Percentiles rank a stretch among this genome's conserved stretches.
These are phyloP conservation scores for Hyppa rectilinea DNA, from an alignment of 2,888 invertebrate species.

Conservation along the genomic window DNA sequence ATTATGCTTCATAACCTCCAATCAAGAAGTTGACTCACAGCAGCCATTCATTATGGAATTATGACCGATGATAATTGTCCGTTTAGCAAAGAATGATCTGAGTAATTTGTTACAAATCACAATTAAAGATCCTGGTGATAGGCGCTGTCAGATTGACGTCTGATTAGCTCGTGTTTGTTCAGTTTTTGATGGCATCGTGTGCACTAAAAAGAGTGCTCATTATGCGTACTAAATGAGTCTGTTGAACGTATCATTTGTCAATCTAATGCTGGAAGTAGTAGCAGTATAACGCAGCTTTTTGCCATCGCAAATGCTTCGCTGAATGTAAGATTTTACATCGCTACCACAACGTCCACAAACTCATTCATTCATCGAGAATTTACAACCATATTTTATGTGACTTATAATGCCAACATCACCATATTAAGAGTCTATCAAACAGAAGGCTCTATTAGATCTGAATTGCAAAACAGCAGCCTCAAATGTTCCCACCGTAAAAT, in stretches of 20 bases:
- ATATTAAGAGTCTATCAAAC: conserved; percentile 55
- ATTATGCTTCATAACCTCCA: conserved; percentile 61
- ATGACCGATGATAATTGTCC: conserved; percentile 64
- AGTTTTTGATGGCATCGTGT: conserved; percentile 50
- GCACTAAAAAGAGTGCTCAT: conserved; percentile 54
- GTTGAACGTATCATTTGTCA: conserved; percentile 54
- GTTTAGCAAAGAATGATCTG: conserved; percentile 67
- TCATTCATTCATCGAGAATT: conserved; percentile 53
- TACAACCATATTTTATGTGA: conserved; percentile 52
- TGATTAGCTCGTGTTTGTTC: conserved; percentile 64
- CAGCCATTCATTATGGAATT: conserved; percentile 61
- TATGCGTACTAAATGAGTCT: conserved; percentile 57
- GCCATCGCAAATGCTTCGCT: conserved; percentile 7
- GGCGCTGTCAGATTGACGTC: conserved; percentile 73
- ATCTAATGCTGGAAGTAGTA: conserved; percentile 42
- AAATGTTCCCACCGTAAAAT: conserved; percentile 60
- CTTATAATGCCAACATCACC: conserved; percentile 52
- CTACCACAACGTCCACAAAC: conserved; percentile 41
- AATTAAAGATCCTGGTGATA: conserved; percentile 70
- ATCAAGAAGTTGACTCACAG: conserved; percentile 58
- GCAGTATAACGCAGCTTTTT: conserved; percentile 36
- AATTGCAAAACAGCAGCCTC: conserved; percentile 63
- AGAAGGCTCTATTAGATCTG: conserved; percentile 55
- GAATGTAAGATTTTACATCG: conserved; percentile 18
- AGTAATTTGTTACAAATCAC: conserved; percentile 71